Evolutionary conservation across 1,140 invertebrate genomes (phyloP).

Genomic region (Hestina assimilis): DNA sequence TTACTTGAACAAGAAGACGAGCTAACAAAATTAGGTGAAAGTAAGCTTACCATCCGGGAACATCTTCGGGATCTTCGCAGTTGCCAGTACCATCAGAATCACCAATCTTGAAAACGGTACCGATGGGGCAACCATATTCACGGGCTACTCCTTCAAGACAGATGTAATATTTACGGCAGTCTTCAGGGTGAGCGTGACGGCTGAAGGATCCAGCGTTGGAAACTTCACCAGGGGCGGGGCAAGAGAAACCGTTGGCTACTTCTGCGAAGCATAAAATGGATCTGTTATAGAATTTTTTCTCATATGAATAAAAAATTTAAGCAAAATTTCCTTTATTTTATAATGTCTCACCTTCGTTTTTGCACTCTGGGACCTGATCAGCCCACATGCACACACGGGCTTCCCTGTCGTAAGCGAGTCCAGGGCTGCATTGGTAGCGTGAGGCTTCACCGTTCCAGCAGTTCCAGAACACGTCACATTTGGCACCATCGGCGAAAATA

Average conservation of each 20-base stretch:
- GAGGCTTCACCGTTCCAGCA: slow-evolving; percentile 97
- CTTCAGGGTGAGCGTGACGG: slow-evolving; percentile 95
- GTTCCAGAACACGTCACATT: slow-evolving; percentile 97
- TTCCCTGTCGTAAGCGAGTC: slow-evolving; percentile 94
- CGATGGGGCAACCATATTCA: slow-evolving; percentile 96
- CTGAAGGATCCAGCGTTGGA: slow-evolving; percentile 93
- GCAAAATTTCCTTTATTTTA: no score
- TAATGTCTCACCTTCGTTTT: slow-evolving; percentile 84
- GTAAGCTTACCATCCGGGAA: slow-evolving; percentile 93
- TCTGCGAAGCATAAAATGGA: slow-evolving; percentile 80
- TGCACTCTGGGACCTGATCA: slow-evolving; percentile 94
- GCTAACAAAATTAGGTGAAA: slow-evolving; percentile 4
- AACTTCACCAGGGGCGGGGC: slow-evolving; percentile 89
- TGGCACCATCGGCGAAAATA: slow-evolving; percentile 92
- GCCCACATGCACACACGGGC: slow-evolving; percentile 97
- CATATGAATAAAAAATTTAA: no score
- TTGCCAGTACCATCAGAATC: slow-evolving; percentile 92
- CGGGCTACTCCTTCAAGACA: slow-evolving; percentile 92
- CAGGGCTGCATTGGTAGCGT: slow-evolving; percentile 95
- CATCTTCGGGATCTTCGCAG: slow-evolving; percentile 95
- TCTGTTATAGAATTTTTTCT: no score
- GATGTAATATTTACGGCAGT: slow-evolving; percentile 97
- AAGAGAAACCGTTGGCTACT: slow-evolving; percentile 92
- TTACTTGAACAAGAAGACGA: slow-evolving; percentile 53
- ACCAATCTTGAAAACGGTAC: slow-evolving; percentile 97